Evolutionary conservation across 2,797 vertebrate species (phyloP).

Genomic region (Tauraco hartlaubi): DNA sequence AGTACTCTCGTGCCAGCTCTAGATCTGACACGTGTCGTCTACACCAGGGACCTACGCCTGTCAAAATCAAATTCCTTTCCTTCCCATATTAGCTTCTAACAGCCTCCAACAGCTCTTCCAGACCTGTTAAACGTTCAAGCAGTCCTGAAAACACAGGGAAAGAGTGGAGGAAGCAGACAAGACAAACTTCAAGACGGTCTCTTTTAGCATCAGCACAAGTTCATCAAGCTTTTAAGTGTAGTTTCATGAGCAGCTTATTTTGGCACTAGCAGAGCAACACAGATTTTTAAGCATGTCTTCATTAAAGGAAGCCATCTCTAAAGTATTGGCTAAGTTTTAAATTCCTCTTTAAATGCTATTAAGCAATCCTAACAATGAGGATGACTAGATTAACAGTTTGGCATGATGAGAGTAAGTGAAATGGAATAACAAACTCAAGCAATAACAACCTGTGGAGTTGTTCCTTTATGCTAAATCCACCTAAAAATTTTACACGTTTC

Average conservation of each 20-base stretch:
- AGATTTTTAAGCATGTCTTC: background rate
- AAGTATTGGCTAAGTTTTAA: background rate
- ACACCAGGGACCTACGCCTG: background rate
- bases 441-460: background rate
- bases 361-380: background rate
- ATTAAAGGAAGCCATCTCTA: background rate
- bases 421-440: background rate
- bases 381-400: background rate
- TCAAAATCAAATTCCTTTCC: background rate
- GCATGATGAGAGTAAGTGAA: background rate
- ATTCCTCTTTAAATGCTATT: background rate
- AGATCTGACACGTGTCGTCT: background rate
- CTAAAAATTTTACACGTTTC: background rate
- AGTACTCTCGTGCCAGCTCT: background rate
- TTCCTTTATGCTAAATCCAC: background rate
- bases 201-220: background rate
- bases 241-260: background rate
- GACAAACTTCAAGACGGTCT: background rate
- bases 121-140: background rate
- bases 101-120: background rate
- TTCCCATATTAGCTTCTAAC: background rate
- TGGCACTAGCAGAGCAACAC: background rate
- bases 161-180: background rate
- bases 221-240: background rate
- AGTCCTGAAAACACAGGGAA: background rate